Evolutionary conservation across 2,888 invertebrate genomes (phyloP), one percentile per base, ranked within the genome.

Genomic region (Mesorhabditis belari): DNA sequence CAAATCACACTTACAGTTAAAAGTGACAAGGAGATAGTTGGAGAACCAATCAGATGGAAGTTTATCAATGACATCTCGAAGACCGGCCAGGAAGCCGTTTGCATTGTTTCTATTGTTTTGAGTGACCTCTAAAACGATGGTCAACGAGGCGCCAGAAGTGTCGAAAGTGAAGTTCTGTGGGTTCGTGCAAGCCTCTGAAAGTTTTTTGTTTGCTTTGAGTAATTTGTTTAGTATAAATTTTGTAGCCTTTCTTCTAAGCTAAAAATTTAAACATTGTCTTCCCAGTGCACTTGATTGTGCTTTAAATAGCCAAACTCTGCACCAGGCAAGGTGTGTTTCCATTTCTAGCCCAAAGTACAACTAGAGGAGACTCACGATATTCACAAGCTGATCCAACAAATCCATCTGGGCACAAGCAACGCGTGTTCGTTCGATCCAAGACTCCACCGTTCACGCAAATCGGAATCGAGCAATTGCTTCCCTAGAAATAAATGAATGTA

Each of bases 381-480:
- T 71, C 65, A 58, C 75, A 75, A 50, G 65, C 69, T 12, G 26
- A 58, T 52, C 74, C 74, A 9, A 57, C 51, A 51, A 63, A 73
- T 55, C 73, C 72, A 44, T 60, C 60, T 21, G 69, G 66, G 54
- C 76, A 76, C 23, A 55, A 25, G 57, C 76, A 76, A 5, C 57
- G 23, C 1, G 51, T 49, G 23, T 66, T 57, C 56, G 66, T 63
- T 17, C 61, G 3, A 26, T 64, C 66, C 50, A 65, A 62, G 4
- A 67, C 72, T 61, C 76, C 76, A 25, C 72, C 72, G 49, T 76
- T 76, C 0, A 70, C 69, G 57, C 76, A 76, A 49, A 69, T 62
- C 60, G 71, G 71, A 9, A 69, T 60, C 1, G 69, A 65, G 54
- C 70, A 70, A 3, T 52, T 60, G 12, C 4, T 4, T 29, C 29